Conservation (phyloP, 2,113 vertebrate species). For the Forbesichthys agassizii region DNA sequence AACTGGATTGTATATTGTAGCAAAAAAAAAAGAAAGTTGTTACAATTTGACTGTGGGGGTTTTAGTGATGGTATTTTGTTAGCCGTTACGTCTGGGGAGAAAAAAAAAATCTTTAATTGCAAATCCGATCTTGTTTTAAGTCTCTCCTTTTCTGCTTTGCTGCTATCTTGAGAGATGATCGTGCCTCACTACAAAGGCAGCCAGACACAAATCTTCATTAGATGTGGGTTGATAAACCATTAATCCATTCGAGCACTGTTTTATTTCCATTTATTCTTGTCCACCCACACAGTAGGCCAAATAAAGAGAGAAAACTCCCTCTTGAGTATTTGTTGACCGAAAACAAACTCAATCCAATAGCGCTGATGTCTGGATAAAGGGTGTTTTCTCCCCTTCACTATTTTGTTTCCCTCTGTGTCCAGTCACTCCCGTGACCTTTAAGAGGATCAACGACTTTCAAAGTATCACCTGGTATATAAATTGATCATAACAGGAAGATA, state of each 20-base stretch:
- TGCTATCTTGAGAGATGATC: constrained; percentile 67
- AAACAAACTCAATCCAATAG: constrained; percentile 34
- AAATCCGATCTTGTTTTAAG: constrained; percentile 58
- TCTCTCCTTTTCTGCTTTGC: constrained; percentile 42
- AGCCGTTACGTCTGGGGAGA: constrained; percentile 24
- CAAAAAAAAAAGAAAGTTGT: constrained; percentile 5
- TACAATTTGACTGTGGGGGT: constrained; percentile 25
- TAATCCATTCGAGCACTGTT: constrained; percentile 65
- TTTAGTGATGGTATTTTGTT: constrained; percentile 43
- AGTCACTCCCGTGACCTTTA: constrained; percentile 59
- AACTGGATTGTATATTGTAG: too few species aligned
- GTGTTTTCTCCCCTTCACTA: constrained; percentile 19
- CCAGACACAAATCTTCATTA: constrained; percentile 72
- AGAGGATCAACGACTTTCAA: constrained; percentile 43
- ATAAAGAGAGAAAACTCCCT: constrained; percentile 48
- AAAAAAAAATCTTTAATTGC: constrained; percentile 54
- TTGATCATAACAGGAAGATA: constrained; percentile 68
- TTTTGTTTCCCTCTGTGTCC: constrained; percentile 36
- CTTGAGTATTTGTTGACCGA: constrained; percentile 43
- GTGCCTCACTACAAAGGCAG: constrained; percentile 54
- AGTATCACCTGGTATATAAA: constrained; percentile 57
- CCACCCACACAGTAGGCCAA: constrained; percentile 50
- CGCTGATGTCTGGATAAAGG: constrained; percentile 38
- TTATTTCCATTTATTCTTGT: constrained; percentile 63
- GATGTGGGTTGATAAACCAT: constrained; percentile 69